Conservation (phyloP, 2,888 invertebrate species). For the Tryphoninae sp. region DNA sequence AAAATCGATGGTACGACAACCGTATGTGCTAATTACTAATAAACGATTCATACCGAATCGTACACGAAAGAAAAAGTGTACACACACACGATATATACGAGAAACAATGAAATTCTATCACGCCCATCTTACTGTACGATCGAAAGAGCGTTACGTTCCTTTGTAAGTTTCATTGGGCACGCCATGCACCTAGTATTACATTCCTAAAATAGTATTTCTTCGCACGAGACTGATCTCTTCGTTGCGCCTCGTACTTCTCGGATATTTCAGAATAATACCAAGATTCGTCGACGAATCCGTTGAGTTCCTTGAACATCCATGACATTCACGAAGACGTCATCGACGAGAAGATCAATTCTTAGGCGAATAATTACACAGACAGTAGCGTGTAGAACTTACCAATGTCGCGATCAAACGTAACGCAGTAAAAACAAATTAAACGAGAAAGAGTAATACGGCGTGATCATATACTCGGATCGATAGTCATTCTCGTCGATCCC, state of each 20-base stretch:
- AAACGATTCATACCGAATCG: slow-evolving; percentile 18
- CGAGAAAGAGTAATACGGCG: slow-evolving; percentile 9
- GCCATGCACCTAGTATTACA: slow-evolving; percentile 62
- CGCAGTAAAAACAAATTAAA: neutral
- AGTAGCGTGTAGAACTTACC: slow-evolving; percentile 34
- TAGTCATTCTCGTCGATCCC: slow-evolving; percentile 7
- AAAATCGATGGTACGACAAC: slow-evolving; percentile 14
- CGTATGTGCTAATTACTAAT: slow-evolving; percentile 32
- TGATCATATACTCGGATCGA: slow-evolving; percentile 6
- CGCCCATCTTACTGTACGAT: slow-evolving; percentile 23
- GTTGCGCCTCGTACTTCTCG: neutral
- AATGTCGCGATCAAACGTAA: slow-evolving; percentile 17
- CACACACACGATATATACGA: slow-evolving; percentile 7
- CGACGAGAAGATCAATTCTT: slow-evolving; percentile 11
- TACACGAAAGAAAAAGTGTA: slow-evolving; percentile 5
- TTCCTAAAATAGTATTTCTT: slow-evolving; percentile 57
- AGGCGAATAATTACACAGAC: slow-evolving; percentile 18
- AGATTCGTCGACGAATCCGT: too few relatives aligned
- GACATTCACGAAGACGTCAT: neutral
- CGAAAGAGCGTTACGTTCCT: slow-evolving; percentile 24
- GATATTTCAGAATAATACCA: neutral
- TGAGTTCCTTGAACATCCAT: neutral
- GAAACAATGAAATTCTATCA: slow-evolving; percentile 23
- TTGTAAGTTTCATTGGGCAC: slow-evolving; percentile 50
- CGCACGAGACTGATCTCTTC: slow-evolving; percentile 17